Evolutionary conservation across 1,140 invertebrate species (phyloP).

Genomic region (Drosophila subpulchrella): DNA sequence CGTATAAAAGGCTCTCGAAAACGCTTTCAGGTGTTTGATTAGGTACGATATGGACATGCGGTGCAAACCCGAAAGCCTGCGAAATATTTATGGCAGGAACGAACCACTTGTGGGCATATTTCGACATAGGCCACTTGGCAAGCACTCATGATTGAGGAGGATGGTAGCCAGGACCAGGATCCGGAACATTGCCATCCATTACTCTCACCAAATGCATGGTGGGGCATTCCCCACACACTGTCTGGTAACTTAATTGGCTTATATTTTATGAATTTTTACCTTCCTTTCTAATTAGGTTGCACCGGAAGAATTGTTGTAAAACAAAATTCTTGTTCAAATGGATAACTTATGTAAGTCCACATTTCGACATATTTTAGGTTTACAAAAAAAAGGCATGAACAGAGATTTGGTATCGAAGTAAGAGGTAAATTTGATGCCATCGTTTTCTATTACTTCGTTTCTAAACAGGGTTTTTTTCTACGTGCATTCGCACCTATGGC

Average conservation of each 20-base stretch:
- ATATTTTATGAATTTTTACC: conserved; percentile 42
- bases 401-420: no score
- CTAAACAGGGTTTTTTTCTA: neutral
- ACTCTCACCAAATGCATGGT: conserved; percentile 46
- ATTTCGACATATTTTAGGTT: no score
- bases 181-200: conserved; percentile 35
- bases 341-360: no score
- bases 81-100: conserved; percentile 37
- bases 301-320: conserved; percentile 3
- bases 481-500: neutral
- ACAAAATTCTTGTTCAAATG: no score
- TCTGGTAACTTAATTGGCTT: conserved; percentile 47
- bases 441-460: neutral
- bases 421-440: neutral
- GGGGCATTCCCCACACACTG: conserved; percentile 1
- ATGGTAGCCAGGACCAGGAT: neutral
- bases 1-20: conserved; percentile 12
- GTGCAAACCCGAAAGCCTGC: conserved; percentile 5
- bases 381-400: no score
- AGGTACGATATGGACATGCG: conserved; percentile 15
- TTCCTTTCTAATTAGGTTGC: neutral
- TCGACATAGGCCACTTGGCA: conserved; percentile 16
- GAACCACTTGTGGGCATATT: conserved; percentile 30
- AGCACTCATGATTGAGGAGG: neutral
- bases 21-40: conserved; percentile 36